Percentiles rank a stretch among this genome's conserved stretches.
Evolutionary conservation across 2,888 invertebrate species (phyloP).

Genomic region (Branchipolynoe longqiensis): DNA sequence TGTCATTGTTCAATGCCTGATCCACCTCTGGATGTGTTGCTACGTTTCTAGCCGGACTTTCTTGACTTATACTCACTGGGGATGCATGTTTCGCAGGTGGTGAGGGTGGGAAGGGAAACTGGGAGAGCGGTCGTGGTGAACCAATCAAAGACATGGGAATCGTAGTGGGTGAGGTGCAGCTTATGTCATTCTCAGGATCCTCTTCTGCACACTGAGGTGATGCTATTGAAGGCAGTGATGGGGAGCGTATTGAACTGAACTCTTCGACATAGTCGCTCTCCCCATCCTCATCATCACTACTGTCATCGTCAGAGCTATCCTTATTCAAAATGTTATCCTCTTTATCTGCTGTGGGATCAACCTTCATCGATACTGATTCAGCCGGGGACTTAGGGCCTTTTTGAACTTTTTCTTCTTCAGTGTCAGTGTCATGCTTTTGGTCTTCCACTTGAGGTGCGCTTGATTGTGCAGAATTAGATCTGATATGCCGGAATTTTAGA

Average conservation of each 20-base stretch:
- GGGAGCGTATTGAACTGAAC: conserved; percentile 21
- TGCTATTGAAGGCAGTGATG: background rate
- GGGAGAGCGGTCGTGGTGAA: background rate
- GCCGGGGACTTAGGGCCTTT: too few relatives aligned
- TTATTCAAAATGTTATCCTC: background rate
- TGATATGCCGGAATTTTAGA: too few relatives aligned
- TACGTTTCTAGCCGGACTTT: background rate
- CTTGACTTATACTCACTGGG: background rate
- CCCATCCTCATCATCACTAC: background rate
- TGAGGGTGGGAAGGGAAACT: background rate
- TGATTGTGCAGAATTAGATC: too few relatives aligned
- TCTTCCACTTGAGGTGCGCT: background rate
- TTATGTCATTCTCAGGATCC: background rate
- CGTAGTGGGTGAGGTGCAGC: background rate
- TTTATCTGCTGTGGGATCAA: too few relatives aligned
- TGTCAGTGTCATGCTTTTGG: background rate
- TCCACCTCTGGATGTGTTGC: background rate
- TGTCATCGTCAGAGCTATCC: conserved; percentile 1
- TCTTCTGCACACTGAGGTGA: background rate
- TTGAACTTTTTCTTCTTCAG: background rate
- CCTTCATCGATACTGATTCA: too few relatives aligned
- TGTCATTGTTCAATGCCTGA: background rate
- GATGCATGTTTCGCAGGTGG: background rate
- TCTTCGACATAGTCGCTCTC: background rate
- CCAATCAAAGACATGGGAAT: conserved; percentile 20